A percentile compares a stretch with the other conserved stretches of the same genome.
Conservation (phyloP, 2,888 invertebrate species). For the Xestia sexstrigata region DNA sequence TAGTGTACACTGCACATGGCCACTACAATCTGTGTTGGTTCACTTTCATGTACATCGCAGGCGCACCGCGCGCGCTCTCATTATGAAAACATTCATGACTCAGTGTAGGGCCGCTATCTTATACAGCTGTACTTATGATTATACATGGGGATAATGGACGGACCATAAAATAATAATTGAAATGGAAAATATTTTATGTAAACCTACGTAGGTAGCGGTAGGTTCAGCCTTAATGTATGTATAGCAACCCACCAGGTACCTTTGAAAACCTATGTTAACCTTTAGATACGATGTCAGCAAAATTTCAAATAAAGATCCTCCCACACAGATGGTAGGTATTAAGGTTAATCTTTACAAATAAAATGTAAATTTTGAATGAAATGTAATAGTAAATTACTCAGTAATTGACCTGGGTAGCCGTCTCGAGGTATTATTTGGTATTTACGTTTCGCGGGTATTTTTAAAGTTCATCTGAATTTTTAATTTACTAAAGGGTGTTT, state of each 20-base stretch:
- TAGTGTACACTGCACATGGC: conserved; percentile 85
- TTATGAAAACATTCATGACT: conserved; percentile 73
- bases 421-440: neutral
- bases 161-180: conserved; percentile 36
- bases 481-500: conserved; percentile 57
- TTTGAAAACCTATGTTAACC: conserved; percentile 48
- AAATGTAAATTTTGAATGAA: conserved; percentile 18
- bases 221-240: conserved; percentile 28
- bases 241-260: conserved; percentile 31
- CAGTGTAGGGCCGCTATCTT: conserved; percentile 67
- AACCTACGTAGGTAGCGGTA: conserved; percentile 22
- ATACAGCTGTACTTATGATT: conserved; percentile 54
- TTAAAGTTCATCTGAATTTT: conserved; percentile 15
- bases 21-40: conserved; percentile 71
- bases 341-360: conserved; percentile 15
- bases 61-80: conserved; percentile 67
- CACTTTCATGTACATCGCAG: conserved; percentile 68
- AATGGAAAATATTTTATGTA: conserved; percentile 34
- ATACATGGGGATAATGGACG: conserved; percentile 56
- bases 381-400: conserved; percentile 1
- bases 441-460: neutral
- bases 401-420: neutral
- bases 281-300: conserved; percentile 36
- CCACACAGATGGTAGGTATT: conserved; percentile 27
- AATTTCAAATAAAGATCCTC: conserved; percentile 32